Evolutionary conservation across 2,113 vertebrate genomes (phyloP).

Genomic region (Tragelaphus imberbis): DNA sequence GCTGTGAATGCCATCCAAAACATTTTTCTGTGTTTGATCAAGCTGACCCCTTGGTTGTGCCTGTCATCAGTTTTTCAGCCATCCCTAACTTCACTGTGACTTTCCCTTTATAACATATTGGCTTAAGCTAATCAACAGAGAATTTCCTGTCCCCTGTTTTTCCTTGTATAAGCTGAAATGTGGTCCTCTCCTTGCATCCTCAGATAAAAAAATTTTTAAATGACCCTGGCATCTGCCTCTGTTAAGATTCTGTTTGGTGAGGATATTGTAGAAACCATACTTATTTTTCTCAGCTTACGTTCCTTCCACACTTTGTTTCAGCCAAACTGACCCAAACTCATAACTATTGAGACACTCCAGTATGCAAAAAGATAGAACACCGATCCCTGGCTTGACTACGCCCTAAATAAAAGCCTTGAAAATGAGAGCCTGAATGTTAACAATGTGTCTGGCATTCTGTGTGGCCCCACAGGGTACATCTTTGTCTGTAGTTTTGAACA

Average conservation of each 20-base stretch:
- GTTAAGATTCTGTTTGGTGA: neutral
- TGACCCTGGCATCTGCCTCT: neutral
- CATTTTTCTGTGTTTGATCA: neutral
- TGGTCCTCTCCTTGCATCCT: neutral
- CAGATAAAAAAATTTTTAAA: neutral
- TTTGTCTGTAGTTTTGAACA: neutral
- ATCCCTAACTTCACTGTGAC: neutral
- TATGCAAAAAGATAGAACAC: neutral
- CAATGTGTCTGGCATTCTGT: neutral
- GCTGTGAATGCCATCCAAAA: neutral
- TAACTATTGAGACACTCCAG: neutral
- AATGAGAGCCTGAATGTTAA: neutral
- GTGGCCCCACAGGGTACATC: neutral
- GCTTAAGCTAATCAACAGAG: neutral
- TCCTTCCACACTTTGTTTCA: neutral
- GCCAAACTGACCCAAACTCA: neutral
- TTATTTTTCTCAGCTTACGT: neutral
- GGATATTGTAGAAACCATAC: neutral
- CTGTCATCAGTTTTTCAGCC: neutral
- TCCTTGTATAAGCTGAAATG: neutral
- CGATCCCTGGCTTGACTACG: neutral
- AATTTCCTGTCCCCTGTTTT: neutral
- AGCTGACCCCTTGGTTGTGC: neutral
- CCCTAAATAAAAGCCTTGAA: neutral
- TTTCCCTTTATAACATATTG: neutral